Percentiles rank a stretch among this genome's conserved stretches.
Conservation (phyloP, 2,888 invertebrate genomes). For the Allophyes oxyacanthae region DNA sequence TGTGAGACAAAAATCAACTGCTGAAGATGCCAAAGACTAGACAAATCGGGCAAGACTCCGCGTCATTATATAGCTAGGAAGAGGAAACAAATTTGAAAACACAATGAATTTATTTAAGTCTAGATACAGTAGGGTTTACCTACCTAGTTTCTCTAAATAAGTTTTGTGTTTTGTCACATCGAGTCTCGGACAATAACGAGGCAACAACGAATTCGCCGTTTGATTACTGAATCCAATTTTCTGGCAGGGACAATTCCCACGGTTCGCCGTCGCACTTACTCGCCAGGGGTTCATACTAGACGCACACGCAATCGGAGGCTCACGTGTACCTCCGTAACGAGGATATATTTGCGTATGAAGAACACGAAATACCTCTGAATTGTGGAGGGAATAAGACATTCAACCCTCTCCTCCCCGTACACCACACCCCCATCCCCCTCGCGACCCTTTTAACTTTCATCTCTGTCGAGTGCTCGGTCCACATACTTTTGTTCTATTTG, state of each 20-base stretch:
- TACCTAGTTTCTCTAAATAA: slow-evolving; percentile 38
- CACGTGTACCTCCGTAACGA: slow-evolving; percentile 88
- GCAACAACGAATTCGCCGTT: slow-evolving; percentile 71
- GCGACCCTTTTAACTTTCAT: slow-evolving; percentile 90
- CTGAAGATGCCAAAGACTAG: too few relatives aligned
- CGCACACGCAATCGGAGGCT: slow-evolving; percentile 86
- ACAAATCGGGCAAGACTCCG: too few relatives aligned
- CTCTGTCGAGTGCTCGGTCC: slow-evolving; percentile 89
- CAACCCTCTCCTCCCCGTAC: slow-evolving; percentile 81
- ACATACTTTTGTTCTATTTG: slow-evolving; percentile 90
- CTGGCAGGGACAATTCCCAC: slow-evolving; percentile 77
- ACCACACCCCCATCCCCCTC: slow-evolving; percentile 68
- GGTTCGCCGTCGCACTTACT: slow-evolving; percentile 72
- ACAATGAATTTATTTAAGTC: too few relatives aligned
- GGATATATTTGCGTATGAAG: slow-evolving; percentile 90
- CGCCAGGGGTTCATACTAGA: slow-evolving; percentile 75
- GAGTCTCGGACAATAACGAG: slow-evolving; percentile 69
- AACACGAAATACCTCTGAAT: slow-evolving; percentile 90
- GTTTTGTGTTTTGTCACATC: slow-evolving; percentile 53
- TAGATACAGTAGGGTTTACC: neutral
- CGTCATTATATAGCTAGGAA: too few relatives aligned
- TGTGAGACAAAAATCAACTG: too few relatives aligned
- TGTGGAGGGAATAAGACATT: slow-evolving; percentile 89
- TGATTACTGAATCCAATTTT: slow-evolving; percentile 85
- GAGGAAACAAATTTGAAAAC: neutral